Evolutionary conservation across 2,113 vertebrate genomes (phyloP).

Genomic region (Percopsis transmontana): DNA sequence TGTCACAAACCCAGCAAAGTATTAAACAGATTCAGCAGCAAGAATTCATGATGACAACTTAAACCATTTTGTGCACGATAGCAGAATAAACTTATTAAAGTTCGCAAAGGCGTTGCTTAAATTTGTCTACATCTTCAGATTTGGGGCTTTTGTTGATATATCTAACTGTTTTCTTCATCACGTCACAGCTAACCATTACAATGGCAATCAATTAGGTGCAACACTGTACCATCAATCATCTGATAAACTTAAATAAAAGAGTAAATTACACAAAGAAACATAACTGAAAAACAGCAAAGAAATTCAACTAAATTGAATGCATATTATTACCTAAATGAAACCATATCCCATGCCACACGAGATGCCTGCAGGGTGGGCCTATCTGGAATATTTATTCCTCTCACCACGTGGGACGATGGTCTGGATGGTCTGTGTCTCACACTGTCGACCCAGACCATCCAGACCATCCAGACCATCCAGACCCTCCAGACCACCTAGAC

Average conservation of each 20-base stretch:
- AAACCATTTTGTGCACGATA: conserved; percentile 59
- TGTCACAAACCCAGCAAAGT: conserved; percentile 62
- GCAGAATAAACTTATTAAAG: conserved; percentile 68
- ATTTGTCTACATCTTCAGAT: conserved; percentile 41
- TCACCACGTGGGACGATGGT: too few species aligned
- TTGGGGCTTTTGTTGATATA: conserved; percentile 49
- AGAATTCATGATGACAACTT: conserved; percentile 56
- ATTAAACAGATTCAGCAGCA: conserved; percentile 52
- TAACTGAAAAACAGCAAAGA: background rate
- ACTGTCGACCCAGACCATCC: too few species aligned
- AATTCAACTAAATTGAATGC: background rate
- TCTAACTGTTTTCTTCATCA: background rate
- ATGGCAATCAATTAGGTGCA: conserved; percentile 36
- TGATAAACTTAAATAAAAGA: background rate
- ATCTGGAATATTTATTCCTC: conserved; percentile 4
- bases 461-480: too few species aligned
- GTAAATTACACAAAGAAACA: conserved; percentile 5
- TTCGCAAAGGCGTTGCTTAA: conserved; percentile 53
- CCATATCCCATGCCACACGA: background rate
- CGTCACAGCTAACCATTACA: conserved; percentile 25
- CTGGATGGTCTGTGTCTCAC: too few species aligned
- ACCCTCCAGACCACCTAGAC: too few species aligned
- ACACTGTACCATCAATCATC: background rate
- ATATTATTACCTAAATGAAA: conserved; percentile 10
- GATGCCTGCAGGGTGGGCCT: conserved; percentile 28